Evolutionary conservation across 2,113 vertebrate genomes (phyloP), one percentile per base, ranked within the genome.

Genomic region (Collichthys lucidus): DNA sequence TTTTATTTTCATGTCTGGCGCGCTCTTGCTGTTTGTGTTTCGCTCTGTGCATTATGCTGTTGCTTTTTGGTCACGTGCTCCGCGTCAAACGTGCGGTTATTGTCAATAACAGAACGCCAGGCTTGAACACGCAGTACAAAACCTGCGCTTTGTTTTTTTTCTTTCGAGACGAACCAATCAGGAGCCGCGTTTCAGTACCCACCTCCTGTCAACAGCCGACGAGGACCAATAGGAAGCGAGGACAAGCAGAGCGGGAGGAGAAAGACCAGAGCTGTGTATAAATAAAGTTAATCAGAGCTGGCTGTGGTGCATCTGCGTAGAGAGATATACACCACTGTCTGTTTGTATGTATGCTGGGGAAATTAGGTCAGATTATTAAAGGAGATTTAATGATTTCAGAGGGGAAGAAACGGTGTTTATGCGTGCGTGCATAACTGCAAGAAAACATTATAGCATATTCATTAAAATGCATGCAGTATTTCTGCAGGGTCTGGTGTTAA

Each of bases 141-240:
- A 56, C 5, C 0, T 1, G 40, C 12, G 6, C 24, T 29, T 75
- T 70, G 55, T 74, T 89, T 80, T 26, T 47, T 26, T 47, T 4
- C 46, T 59, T 1, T 2, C 2, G 2, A 1, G 42, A 52, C 35
- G 19, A 35, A 62, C 88, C 86, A 92, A 92, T 85, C 19, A 85
- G 55, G 16, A 76, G 53, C 16, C 52, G 29, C 49, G 9, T 44
- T 75, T 26, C 3, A 46, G 17, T 29, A 57, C 66, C 29, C 52
- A 11, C 87, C 81, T 76, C 73, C 78, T 84, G 73, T 86, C 63
- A 87, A 57, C 55, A 59, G 11, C 62, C 4, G 11, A 0, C 1
- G 6, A 4, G 17, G 46, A 63, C 90, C 90, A 93, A 92, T 89
- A n/a, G 62, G 12, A 86, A 52, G 2, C 47, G 44, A 69, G 59